Evolutionary conservation across 2,797 vertebrate genomes (phyloP).

Genomic region (Acomys russatus): DNA sequence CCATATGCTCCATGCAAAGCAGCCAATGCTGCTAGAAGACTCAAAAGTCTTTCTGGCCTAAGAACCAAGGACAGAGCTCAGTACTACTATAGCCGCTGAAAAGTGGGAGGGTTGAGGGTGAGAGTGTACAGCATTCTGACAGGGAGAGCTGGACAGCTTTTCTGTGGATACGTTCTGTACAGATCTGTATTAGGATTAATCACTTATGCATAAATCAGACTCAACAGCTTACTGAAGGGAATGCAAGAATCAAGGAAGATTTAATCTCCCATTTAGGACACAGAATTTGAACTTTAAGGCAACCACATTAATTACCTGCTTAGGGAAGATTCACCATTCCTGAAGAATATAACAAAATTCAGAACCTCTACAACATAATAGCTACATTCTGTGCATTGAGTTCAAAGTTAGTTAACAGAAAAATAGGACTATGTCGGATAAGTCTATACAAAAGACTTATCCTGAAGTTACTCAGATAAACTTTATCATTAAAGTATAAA

Average conservation of each 20-base stretch:
- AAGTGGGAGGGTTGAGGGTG: not conserved
- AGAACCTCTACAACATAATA: not conserved
- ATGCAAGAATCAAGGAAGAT: not conserved
- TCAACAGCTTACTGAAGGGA: not conserved
- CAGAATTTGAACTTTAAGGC: not conserved
- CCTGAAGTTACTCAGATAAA: not conserved
- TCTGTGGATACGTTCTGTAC: slow-evolving; percentile 2
- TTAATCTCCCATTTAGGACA: not conserved
- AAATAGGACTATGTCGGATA: not conserved
- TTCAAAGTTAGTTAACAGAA: not conserved
- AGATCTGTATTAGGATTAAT: not conserved
- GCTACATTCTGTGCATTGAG: not conserved
- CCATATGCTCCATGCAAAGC: not conserved
- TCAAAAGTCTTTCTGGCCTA: not conserved
- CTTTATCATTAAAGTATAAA: too few relatives aligned
- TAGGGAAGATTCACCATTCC: not conserved
- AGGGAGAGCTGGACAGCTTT: not conserved
- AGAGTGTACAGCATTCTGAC: not conserved
- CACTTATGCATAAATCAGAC: not conserved
- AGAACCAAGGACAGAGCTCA: not conserved
- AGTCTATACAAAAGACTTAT: not conserved
- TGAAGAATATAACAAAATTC: slow-evolving; percentile 23
- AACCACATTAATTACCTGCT: slow-evolving; percentile 10
- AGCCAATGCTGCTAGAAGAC: not conserved
- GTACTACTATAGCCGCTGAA: not conserved